Evolutionary conservation across 2,888 invertebrate species (phyloP).

Genomic region (Ochropleura plecta): DNA sequence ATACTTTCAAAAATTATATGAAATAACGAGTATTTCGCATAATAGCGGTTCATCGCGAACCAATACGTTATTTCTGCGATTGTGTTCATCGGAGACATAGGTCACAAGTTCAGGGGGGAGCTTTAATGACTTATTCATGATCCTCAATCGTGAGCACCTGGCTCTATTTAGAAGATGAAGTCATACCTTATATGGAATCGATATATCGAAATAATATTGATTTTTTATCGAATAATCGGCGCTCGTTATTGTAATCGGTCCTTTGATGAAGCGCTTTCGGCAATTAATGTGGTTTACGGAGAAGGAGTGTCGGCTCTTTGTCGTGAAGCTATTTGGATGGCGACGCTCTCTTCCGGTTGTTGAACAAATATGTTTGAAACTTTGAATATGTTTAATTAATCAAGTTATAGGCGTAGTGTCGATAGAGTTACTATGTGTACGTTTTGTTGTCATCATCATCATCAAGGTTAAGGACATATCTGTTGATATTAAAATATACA

Average conservation of each 20-base stretch:
- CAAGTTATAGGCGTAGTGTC: neutral
- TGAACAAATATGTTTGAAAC: constrained; percentile 24
- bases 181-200: constrained; percentile 59
- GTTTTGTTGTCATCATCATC: neutral
- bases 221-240: constrained; percentile 55
- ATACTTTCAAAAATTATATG: constrained; percentile 62
- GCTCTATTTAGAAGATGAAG: constrained; percentile 62
- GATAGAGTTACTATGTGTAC: neutral
- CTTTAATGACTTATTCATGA: constrained; percentile 85
- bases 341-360: constrained; percentile 58
- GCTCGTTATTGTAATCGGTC: constrained; percentile 59
- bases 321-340: constrained; percentile 35
- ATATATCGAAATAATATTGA: constrained; percentile 59
- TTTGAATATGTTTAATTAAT: constrained; percentile 26
- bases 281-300: constrained; percentile 61
- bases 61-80: constrained; percentile 67
- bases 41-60: constrained; percentile 53
- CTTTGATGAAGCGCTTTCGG: constrained; percentile 62
- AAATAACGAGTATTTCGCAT: constrained; percentile 62
- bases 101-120: constrained; percentile 79
- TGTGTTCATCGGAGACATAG: constrained; percentile 78
- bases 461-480: neutral
- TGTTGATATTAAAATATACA: neutral
- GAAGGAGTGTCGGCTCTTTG: constrained; percentile 44
- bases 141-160: constrained; percentile 74